Evolutionary conservation across 2,888 invertebrate genomes (phyloP).

Genomic region (Orthosia cruda): DNA sequence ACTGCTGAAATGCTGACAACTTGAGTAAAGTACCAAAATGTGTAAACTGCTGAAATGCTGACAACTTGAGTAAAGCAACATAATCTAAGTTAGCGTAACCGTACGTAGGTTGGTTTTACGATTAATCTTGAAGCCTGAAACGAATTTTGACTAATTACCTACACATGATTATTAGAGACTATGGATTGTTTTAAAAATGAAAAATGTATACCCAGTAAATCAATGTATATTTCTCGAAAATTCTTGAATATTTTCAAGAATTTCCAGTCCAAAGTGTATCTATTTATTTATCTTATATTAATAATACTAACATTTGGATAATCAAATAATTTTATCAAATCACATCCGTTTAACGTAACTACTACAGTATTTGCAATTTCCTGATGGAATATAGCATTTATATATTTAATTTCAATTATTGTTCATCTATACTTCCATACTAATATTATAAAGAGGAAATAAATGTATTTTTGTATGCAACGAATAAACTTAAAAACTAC

Average conservation of each 20-base stretch:
- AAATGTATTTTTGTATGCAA: too few species aligned
- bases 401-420: too few species aligned
- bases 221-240: not conserved
- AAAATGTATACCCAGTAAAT: not conserved
- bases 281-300: not conserved
- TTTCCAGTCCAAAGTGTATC: too few species aligned
- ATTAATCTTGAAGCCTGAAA: slow-evolving; percentile 33
- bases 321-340: not conserved
- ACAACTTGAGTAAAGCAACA: not conserved
- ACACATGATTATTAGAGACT: not conserved
- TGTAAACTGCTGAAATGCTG: not conserved
- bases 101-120: slow-evolving; percentile 25
- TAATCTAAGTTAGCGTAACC: not conserved
- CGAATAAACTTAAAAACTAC: too few species aligned
- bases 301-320: not conserved
- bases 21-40: not conserved
- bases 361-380: not conserved
- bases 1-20: not conserved
- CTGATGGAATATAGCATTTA: not conserved
- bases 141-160: slow-evolving; percentile 34
- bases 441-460: too few species aligned
- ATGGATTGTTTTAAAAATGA: not conserved
- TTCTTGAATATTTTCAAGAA: not conserved
- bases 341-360: not conserved
- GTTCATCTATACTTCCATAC: too few species aligned